Evolutionary conservation across 2,888 invertebrate genomes (phyloP), one percentile per base, ranked within the genome.

Genomic region (Seira musarum): DNA sequence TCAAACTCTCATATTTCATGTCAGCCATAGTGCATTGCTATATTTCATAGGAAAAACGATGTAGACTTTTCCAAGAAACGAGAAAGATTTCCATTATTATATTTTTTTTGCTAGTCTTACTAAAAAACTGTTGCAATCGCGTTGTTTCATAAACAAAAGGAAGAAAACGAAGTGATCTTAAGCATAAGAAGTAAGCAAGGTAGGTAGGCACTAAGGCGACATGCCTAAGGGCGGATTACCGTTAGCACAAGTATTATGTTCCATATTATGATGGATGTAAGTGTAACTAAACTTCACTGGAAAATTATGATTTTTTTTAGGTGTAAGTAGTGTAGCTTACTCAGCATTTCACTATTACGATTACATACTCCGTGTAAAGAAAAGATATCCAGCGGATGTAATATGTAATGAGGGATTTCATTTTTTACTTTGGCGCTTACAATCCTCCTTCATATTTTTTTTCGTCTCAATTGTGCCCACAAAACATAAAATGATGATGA

Each of bases 1-100:
- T 65, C 49, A 65, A 73, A 73, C 73, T 49, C 25, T 72, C 65
- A 64, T 73, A 73, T 65, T 73, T 73, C 63, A 65, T 65, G 69
- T 73, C 64, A 35, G 30, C 21, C 57, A 61, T 61, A 15, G 40
- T 70, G 10, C 61, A 30, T 40, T 40, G 40, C 13, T 40, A 40
- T 13, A 5, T 8, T 40, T 40, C 13, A 40, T 40, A 40, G 5
- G 13, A 40, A 40, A 40, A n/a, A n/a, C n/a, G n/a, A n/a, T n/a
- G n/a, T n/a, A n/a, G n/a, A n/a, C n/a, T n/a, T n/a, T n/a, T n/a
- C n/a, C n/a, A n/a, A n/a, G n/a, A n/a, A n/a, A n/a, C n/a, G n/a
- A n/a, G n/a, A n/a, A n/a, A n/a, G n/a, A n/a, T n/a, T n/a, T n/a
- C n/a, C n/a, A n/a, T n/a, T n/a, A n/a, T n/a, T n/a, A n/a, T n/a